These are phyloP conservation scores for Drosophila nr. medialis DNA, from an alignment of 2,888 invertebrate genomes.

Conservation along the genomic window DNA sequence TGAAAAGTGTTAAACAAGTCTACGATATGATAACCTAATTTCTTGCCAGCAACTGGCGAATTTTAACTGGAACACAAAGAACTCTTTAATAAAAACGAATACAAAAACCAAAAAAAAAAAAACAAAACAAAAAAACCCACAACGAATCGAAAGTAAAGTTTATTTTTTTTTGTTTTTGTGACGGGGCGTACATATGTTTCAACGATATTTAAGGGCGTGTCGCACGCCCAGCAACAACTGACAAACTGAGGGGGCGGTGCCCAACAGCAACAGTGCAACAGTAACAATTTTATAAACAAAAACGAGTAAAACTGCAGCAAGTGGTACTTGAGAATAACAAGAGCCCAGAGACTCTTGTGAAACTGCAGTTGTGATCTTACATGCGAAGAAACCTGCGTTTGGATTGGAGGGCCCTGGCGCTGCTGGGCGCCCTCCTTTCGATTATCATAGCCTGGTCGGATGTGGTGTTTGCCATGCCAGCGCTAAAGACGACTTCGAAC, in stretches of 20 bases:
- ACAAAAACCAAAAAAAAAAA: conserved; percentile 23
- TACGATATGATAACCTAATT: conserved; percentile 80
- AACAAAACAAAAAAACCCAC: conserved; percentile 17
- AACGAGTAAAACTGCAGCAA: conserved; percentile 9
- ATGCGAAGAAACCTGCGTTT: conserved; percentile 84
- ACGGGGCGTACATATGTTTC: conserved; percentile 69
- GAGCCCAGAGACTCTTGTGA: conserved; percentile 40
- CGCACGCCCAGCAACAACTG: conserved; percentile 62
- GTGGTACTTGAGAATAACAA: conserved; percentile 1
- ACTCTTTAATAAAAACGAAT: conserved; percentile 36
- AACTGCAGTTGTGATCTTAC: conserved; percentile 72
- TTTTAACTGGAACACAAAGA: conserved; percentile 36
- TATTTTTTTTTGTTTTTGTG: conserved; percentile 30
- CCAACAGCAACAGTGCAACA: conserved; percentile 23
- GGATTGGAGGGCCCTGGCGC: conserved; percentile 85
- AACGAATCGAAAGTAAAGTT: conserved; percentile 70
- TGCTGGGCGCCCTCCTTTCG: conserved; percentile 85
- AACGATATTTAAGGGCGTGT: conserved; percentile 71
- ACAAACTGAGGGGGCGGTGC: conserved; percentile 43
- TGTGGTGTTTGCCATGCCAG: conserved; percentile 83
- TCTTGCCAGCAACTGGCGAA: conserved; percentile 46
- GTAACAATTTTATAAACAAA: conserved; percentile 22
- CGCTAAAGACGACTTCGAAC: conserved; percentile 58
- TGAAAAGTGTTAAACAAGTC: conserved; percentile 75
- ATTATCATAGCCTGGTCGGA: conserved; percentile 83